Evolutionary conservation across 2,797 vertebrate species (phyloP).

Genomic region (Phoeniculus purpureus): DNA sequence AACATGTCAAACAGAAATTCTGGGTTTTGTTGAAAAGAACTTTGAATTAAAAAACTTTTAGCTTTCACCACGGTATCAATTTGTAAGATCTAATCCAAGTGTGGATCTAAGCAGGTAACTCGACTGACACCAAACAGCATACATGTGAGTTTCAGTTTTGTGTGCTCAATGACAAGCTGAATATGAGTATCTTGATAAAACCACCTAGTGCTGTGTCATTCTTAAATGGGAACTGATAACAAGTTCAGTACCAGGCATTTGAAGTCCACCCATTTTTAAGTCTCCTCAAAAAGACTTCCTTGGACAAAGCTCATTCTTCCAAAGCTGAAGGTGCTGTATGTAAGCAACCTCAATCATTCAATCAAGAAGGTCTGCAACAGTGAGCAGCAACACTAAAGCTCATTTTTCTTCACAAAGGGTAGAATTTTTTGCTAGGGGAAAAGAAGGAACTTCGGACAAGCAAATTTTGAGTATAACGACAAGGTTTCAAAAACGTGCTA

Average conservation of each 20-base stretch:
- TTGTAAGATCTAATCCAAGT: background rate
- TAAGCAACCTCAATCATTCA: background rate
- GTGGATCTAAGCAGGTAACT: slow-evolving; percentile 18
- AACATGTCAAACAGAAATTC: background rate
- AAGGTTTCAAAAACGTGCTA: background rate
- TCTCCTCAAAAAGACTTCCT: background rate
- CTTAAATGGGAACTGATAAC: background rate
- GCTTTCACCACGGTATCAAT: background rate
- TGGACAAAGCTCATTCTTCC: background rate
- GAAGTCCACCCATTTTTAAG: background rate
- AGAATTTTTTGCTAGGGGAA: background rate
- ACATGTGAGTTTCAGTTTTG: background rate
- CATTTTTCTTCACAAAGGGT: background rate
- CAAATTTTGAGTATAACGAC: background rate
- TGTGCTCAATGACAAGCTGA: background rate
- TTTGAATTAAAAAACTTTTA: background rate
- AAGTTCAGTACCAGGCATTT: background rate
- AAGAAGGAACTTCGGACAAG: background rate
- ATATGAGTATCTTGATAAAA: background rate
- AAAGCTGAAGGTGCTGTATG: background rate
- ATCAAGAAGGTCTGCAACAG: background rate
- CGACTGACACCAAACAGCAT: background rate
- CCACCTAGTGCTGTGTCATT: background rate
- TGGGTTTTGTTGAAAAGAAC: background rate
- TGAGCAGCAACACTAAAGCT: background rate